Conservation (phyloP, 2,888 invertebrate genomes). For the Antheraea yamamai region DNA sequence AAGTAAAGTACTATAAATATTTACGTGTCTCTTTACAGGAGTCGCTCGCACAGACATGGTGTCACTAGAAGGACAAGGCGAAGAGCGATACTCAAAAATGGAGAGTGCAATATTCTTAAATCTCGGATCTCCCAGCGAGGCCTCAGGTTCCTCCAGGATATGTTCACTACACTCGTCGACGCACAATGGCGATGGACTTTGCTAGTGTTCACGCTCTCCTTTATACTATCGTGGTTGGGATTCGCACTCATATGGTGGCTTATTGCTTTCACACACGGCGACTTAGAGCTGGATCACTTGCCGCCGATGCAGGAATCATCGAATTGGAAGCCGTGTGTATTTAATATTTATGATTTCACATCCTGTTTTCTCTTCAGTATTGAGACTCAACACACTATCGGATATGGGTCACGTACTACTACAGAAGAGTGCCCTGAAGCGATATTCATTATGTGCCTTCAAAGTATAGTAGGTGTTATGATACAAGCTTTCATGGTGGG, state of each 20-base stretch:
- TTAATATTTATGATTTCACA: conserved; percentile 90
- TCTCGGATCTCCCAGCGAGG: conserved; percentile 91
- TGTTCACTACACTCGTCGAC: conserved; percentile 95
- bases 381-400: conserved; percentile 96
- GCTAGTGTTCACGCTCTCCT: conserved; percentile 91
- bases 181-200: conserved; percentile 96
- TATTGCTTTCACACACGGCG: conserved; percentile 93
- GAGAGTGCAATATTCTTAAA: conserved; percentile 97
- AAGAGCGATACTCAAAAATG: conserved; percentile 96
- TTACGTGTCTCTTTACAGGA: conserved; percentile 79
- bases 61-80: conserved; percentile 87
- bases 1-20: conserved; percentile 40
- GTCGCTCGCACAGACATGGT: conserved; percentile 85
- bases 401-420: conserved; percentile 92
- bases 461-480: conserved; percentile 93
- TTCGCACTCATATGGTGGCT: conserved; percentile 95
- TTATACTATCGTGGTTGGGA: conserved; percentile 92
- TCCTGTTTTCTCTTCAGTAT: conserved; percentile 95
- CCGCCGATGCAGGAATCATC: conserved; percentile 72
- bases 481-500: conserved; percentile 91
- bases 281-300: conserved; percentile 85
- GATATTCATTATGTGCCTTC: conserved; percentile 93
- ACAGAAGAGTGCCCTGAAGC: conserved; percentile 95
- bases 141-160: conserved; percentile 89
- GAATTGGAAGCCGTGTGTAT: conserved; percentile 90